Conservation (phyloP, 2,888 invertebrate genomes). For the Callyntrura guangdongensis region DNA sequence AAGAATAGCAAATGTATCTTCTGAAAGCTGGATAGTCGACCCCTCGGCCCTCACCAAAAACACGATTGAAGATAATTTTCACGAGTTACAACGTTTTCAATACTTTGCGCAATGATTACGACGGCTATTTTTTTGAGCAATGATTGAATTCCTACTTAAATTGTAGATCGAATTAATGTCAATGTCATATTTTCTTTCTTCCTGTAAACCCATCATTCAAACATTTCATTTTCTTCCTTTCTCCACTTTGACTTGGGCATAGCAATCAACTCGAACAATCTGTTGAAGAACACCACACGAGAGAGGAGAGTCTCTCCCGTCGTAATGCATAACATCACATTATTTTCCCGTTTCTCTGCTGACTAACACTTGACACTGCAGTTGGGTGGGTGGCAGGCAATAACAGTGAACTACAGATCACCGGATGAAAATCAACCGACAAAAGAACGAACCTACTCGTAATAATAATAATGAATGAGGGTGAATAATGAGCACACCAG, state of each 20-base stretch:
- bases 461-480: not conserved
- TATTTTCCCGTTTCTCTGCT: not conserved
- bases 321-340: not conserved
- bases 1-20: too few species aligned
- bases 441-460: not conserved
- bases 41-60: too few species aligned
- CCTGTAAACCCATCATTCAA: too few species aligned
- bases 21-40: too few species aligned
- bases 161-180: too few species aligned
- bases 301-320: not conserved
- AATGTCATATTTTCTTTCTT: not conserved
- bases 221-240: not conserved
- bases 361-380: too few species aligned
- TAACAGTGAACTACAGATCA: not conserved
- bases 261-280: slow-evolving; percentile 24
- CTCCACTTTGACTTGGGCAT: not conserved
- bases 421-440: not conserved
- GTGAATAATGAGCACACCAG: slow-evolving; percentile 59
- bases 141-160: too few species aligned
- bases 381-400: slow-evolving; percentile 4
- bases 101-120: too few species aligned
- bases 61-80: too few species aligned
- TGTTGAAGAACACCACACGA: not conserved
- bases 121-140: too few species aligned
- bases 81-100: too few species aligned